These are phyloP conservation scores for Ammodytes dubius DNA, from an alignment of 2,113 vertebrate genomes.

Conservation along the genomic window DNA sequence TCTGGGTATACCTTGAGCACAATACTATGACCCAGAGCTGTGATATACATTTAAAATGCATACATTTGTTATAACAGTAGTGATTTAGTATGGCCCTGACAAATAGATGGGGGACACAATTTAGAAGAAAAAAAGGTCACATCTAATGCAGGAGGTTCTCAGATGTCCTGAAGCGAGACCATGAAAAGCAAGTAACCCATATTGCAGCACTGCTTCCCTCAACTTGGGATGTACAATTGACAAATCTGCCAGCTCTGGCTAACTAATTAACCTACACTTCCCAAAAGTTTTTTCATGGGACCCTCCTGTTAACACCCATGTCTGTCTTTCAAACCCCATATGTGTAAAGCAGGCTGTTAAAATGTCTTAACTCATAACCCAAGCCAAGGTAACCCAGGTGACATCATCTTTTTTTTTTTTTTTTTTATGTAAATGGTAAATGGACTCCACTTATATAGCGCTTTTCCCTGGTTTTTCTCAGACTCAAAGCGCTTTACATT, in stretches of 20 bases:
- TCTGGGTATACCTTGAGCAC: conserved; percentile 25
- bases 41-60: conserved; percentile 2
- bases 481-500: neutral
- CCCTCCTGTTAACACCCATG: neutral
- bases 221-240: neutral
- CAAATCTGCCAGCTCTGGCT: neutral
- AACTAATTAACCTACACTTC: neutral
- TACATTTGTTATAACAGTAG: conserved; percentile 12
- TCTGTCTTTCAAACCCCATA: neutral
- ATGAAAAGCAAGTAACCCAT: neutral
- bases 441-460: too few relatives aligned
- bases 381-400: neutral
- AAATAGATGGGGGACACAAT: conserved; percentile 11
- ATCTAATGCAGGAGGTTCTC: conserved; percentile 10
- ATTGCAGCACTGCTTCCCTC: neutral
- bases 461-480: neutral
- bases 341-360: conserved; percentile 3
- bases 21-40: conserved; percentile 21
- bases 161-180: conserved; percentile 17
- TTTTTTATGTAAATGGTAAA: too few relatives aligned
- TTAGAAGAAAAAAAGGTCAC: conserved; percentile 4
- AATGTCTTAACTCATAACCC: neutral
- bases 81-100: conserved; percentile 15
- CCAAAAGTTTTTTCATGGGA: neutral
- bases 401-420: neutral